Base-by-base conservation (phyloP, 2,888 invertebrate species). In the Ichneumoninae sp. region DNA sequence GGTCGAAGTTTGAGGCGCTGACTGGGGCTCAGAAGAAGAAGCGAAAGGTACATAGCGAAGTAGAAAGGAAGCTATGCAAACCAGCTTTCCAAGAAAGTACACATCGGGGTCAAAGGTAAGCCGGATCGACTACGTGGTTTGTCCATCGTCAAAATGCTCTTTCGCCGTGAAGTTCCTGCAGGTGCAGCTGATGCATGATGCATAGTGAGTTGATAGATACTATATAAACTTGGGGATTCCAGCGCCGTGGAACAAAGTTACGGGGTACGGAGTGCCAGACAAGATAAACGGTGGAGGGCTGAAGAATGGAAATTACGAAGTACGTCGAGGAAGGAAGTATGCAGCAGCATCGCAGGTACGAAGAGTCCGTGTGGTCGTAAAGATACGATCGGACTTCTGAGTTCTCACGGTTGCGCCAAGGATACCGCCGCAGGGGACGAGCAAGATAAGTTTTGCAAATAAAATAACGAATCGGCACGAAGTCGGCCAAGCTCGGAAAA, bases 1-100 rank as follows among this genome's bases (percentile, higher is more conserved):
- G 60, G 8, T 60, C 60, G 30, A 74, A 83, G 73, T 83, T 78
- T 66, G 22, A 44, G 68, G 26, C 73, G 40, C n/a, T 40, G 26
- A 36, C 36, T 36, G 3, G 16, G 16, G 22, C 22, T 36, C 57
- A 36, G 19, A 36, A 54, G 54, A 22, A 10, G 8, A 50, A 57
- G 68, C 26, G 50, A 47, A 68, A 44, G 40, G 26, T 22, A 44
- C 26, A 30, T 26, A 1, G 13, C 13, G 19, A 68, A 68, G 47
- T 68, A 68, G 10, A 40, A 47, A 5, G 26, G 26, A 57, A 57
- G 26, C 57, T 26, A 22, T 13, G 57, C 8, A 22, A 57, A 57
- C 57, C 22, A 57, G 1, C 57, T 57, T 4, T 26, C 22, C 57
- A 26, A 57, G 57, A 57, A 57, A 57, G 57, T 57, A 57, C 26